phyloP scores from a whole-genome alignment of 2,113 vertebrate genomes.

The Serilophus lunatus region DNA sequence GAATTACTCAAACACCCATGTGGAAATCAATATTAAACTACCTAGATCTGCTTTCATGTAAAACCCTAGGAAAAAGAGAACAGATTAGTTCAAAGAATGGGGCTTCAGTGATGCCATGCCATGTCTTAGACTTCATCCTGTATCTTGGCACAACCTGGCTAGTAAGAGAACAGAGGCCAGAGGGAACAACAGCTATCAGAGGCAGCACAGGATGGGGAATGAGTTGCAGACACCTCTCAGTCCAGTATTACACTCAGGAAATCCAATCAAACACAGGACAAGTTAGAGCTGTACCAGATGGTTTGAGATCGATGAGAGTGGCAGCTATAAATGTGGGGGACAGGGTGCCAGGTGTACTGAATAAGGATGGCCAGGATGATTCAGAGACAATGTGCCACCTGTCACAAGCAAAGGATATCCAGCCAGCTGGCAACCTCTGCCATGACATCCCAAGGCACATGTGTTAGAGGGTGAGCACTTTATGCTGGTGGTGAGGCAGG shows the following conservation, averaged over 20 bases:
- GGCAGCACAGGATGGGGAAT: not conserved
- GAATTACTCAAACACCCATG: not conserved
- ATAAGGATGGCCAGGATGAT: not conserved
- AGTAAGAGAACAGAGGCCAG: not conserved
- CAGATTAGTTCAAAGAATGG: not conserved
- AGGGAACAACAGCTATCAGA: not conserved
- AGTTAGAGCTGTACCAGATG: not conserved
- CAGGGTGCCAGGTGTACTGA: not conserved
- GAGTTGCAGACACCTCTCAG: not conserved
- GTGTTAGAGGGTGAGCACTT: not conserved
- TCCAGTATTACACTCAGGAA: not conserved
- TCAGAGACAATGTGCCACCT: not conserved
- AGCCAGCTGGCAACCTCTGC: conserved; percentile 32
- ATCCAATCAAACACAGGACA: not conserved
- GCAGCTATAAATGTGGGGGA: not conserved
- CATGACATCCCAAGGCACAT: not conserved
- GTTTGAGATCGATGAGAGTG: not conserved
- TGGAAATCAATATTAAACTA: conserved; percentile 26
- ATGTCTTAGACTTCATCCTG: not conserved
- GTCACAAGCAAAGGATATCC: not conserved
- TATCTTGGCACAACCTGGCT: not conserved
- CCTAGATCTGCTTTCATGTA: conserved; percentile 8
- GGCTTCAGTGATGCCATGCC: not conserved
- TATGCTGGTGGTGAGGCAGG: not conserved
- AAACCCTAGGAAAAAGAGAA: not conserved